Conservation (phyloP, 2,113 vertebrate species). For the Nanorana parkeri region DNA sequence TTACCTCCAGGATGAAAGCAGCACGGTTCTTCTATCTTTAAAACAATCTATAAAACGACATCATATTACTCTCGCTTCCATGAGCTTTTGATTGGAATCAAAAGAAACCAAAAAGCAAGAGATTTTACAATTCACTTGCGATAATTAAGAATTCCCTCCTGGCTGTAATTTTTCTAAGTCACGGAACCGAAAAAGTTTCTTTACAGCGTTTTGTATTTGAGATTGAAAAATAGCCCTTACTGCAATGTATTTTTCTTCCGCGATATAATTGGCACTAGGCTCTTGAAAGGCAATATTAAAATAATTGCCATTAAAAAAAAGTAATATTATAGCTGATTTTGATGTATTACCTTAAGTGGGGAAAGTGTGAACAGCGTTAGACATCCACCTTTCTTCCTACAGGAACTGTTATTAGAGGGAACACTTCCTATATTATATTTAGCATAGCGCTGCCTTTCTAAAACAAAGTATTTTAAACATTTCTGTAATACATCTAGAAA, state of each 20-base stretch:
- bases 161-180: slow-evolving; percentile 6
- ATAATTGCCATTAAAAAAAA: slow-evolving; percentile 8
- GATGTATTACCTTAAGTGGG: not conserved
- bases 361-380: not conserved
- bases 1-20: not conserved
- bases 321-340: not conserved
- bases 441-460: too few species aligned
- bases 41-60: not conserved
- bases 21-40: not conserved
- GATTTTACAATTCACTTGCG: slow-evolving; percentile 7
- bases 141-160: slow-evolving; percentile 40
- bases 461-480: too few species aligned
- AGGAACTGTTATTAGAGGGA: too few species aligned
- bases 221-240: slow-evolving; percentile 25
- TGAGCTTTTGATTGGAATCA: slow-evolving; percentile 34
- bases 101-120: slow-evolving; percentile 27
- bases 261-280: slow-evolving; percentile 16
- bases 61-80: slow-evolving; percentile 12
- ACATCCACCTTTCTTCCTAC: too few species aligned
- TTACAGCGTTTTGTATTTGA: slow-evolving; percentile 18
- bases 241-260: not conserved
- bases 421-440: too few species aligned
- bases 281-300: not conserved
- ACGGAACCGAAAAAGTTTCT: slow-evolving; percentile 6
- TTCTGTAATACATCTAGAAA: too few species aligned